Evolutionary conservation across 2,888 invertebrate species (phyloP).

Genomic region (Drosophila mettleri): DNA sequence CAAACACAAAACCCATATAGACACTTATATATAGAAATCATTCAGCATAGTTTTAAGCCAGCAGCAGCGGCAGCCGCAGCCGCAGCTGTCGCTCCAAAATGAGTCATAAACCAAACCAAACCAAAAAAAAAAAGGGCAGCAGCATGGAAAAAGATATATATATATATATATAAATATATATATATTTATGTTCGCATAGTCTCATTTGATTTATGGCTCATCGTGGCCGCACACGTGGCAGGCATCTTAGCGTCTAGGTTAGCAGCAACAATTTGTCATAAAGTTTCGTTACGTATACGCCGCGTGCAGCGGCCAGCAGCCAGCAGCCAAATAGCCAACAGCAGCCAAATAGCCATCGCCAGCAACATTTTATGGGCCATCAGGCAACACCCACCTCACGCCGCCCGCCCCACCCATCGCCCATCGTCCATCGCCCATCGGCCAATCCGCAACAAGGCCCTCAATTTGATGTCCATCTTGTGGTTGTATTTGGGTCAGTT

Average conservation of each 20-base stretch:
- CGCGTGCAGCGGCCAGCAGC: conserved; percentile 45
- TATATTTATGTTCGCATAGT: conserved; percentile 28
- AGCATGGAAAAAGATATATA: conserved; percentile 17
- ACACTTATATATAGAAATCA: conserved; percentile 14
- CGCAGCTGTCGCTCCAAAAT: conserved; percentile 42
- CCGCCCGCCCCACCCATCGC: too few species aligned
- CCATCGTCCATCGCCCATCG: neutral
- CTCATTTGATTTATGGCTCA: conserved; percentile 69
- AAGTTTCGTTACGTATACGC: conserved; percentile 69
- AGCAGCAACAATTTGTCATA: conserved; percentile 82
- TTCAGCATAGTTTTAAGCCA: conserved; percentile 40
- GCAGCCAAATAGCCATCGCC: conserved; percentile 49
- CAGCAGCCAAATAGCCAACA: conserved; percentile 63
- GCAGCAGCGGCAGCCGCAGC: too few species aligned
- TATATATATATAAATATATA: conserved; percentile 17
- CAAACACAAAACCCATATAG: neutral
- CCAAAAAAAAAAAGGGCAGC: conserved; percentile 20
- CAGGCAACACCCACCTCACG: conserved; percentile 21
- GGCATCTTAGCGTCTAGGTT: conserved; percentile 69
- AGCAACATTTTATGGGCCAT: conserved; percentile 73
- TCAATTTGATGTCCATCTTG: conserved; percentile 71
- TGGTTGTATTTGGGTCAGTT: conserved; percentile 76
- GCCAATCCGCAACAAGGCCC: conserved; percentile 2
- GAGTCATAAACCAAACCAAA: conserved; percentile 51
- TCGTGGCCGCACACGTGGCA: conserved; percentile 67